Evolutionary conservation across 2,888 invertebrate genomes (phyloP), one percentile per base, ranked within the genome.

Genomic region (Dorcus hopei): DNA sequence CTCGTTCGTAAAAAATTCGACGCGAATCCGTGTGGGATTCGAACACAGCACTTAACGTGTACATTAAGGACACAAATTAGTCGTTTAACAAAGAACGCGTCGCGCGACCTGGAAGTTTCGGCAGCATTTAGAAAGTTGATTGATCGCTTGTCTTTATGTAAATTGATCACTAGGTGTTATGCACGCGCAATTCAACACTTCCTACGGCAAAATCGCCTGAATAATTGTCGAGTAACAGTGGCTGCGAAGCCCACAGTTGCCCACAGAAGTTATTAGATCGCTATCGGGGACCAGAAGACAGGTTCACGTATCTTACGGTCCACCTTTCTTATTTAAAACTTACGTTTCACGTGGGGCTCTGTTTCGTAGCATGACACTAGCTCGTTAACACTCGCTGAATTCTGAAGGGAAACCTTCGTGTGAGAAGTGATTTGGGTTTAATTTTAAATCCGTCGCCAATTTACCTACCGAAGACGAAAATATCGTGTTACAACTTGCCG

Each of bases 191-290:
- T 64, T 64, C 63, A 64, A 68, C 66, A 67, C 65, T 65, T 68
- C 66, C 68, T 65, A 64, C 64, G 66, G 67, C 67, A 63, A 65
- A 67, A 65, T 61, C 59, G 56, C 61, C 66, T 65, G 68, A 65
- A 64, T 67, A 68, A 68, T 68, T 65, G 65, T 58, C 59, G 61
- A 59, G 7, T 64, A 64, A 66, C 65, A 63, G 66, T 63, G 65
- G 67, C 64, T 65, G 49, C 62, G 58, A 65, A 62, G 59, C 66
- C 66, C 64, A 65, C 63, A 61, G 59, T 58, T 54, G 59, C 58
- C 57, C 51, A 61, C 62, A 61, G 62, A 60, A 63, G 61, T 63
- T 63, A 62, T 62, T 64, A 66, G 67, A 66, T 67, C 62, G 61
- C 63, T 64, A 67, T 66, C 66, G 61, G 58, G 55, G 51, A 53